Base-by-base conservation (phyloP, 2,888 invertebrate genomes). In the Reticulitermes lucifugus region DNA sequence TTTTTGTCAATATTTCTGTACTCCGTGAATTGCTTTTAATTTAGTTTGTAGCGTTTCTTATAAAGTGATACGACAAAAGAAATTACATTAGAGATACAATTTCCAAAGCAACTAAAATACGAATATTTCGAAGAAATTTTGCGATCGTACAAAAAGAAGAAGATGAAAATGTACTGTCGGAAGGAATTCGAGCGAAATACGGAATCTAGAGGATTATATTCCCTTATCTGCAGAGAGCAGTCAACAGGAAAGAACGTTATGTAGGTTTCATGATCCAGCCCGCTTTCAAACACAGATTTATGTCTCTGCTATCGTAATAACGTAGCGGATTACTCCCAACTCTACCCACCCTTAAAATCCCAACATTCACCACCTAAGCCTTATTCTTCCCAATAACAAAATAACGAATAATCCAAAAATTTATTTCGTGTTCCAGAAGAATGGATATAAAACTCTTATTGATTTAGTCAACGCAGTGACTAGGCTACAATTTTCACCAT, bases 281-380 rank as follows among this genome's bases (percentile, higher is more conserved):
- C 90, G 86, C 9, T 65, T 65, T 65, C 65, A 25, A 65, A 25
- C 65, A 3, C 6, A 89, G 91, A 91, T 91, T 91, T 91, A 91
- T 91, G 91, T 90, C 90, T 46, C 90, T 90, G 9, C 29, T 60
- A 35, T n/a, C 59, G 60, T 77, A 60, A 77, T 60, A 75, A 83
- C 59, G 41, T 41, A 29, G 25, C 5, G 83, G 83, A 75, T 83
- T 83, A 83, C 22, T 43, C 51, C 77, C 21, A 51, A 7, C 77
- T 35, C 65, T 22, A 41, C 46, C 43, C 77, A 43, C 46, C 46
- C 10, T 21, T 18, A 14, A n/a, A 21, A 1, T 21, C 60, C 60
- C n/a, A 65, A 46, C 25, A 65, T 25, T n/a, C 25, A n/a, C 25
- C n/a, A 55, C 55, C 55, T 14, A 55, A 14, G 18, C 14, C 5